Conservation (phyloP, 2,113 vertebrate genomes). For the Oncorhynchus clarkii region DNA sequence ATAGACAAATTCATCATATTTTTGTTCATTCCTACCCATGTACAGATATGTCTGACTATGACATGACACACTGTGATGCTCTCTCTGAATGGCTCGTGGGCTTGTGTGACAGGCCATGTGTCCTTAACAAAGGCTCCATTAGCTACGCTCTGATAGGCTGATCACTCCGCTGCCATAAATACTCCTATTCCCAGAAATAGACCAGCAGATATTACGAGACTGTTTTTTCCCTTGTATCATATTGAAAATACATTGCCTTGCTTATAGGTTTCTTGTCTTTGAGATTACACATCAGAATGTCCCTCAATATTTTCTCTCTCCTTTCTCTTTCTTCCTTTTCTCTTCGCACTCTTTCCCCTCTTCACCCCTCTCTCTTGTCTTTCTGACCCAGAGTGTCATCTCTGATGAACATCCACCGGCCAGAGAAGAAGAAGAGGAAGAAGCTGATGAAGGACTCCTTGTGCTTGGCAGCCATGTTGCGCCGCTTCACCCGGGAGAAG, state of each 20-base stretch:
- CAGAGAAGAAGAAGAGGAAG: slow-evolving; percentile 86
- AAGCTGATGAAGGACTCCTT: slow-evolving; percentile 82
- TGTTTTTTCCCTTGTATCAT: slow-evolving; percentile 41
- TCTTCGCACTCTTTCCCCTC: not conserved
- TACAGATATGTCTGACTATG: slow-evolving; percentile 19
- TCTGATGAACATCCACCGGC: slow-evolving; percentile 82
- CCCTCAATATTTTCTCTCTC: not conserved
- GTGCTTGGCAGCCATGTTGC: slow-evolving; percentile 83
- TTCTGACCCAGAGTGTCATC: slow-evolving; percentile 70
- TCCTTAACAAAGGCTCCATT: slow-evolving; percentile 49
- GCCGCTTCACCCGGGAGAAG: slow-evolving; percentile 86
- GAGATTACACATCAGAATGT: not conserved
- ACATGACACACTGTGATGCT: slow-evolving; percentile 38
- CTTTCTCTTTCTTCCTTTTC: not conserved
- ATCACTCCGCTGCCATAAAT: slow-evolving; percentile 32
- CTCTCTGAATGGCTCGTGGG: slow-evolving; percentile 40
- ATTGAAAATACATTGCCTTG: slow-evolving; percentile 42
- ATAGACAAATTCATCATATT: not conserved
- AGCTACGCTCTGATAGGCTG: slow-evolving; percentile 40
- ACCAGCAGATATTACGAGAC: slow-evolving; percentile 2
- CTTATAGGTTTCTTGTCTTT: not conserved
- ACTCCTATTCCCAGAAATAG: slow-evolving; percentile 51
- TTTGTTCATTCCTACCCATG: slow-evolving; percentile 20
- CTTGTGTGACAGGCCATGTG: slow-evolving; percentile 30
- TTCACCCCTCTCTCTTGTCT: not conserved